phyloP scores from a whole-genome alignment of 2,797 vertebrate genomes.

The Jordanella pulchra region DNA sequence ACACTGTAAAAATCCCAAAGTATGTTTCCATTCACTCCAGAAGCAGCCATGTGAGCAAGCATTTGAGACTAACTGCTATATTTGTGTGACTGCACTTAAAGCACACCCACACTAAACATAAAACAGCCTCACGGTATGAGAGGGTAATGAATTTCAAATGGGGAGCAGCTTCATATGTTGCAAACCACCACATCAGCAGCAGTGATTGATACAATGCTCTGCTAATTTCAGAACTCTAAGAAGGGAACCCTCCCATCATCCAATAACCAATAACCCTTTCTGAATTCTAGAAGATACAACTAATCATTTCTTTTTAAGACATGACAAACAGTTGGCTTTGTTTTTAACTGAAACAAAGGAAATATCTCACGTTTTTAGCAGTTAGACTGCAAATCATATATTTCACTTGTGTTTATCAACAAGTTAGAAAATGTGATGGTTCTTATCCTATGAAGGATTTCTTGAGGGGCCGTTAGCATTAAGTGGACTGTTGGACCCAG shows the following conservation, averaged over 20 bases:
- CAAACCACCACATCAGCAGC: constrained; percentile 27
- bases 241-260: constrained; percentile 6
- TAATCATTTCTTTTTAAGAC: neutral
- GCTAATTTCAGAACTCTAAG: constrained; percentile 15
- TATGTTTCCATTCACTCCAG: constrained; percentile 25
- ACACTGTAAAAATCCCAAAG: constrained; percentile 18
- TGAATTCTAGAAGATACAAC: neutral
- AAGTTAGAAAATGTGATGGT: constrained; percentile 40
- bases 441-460: constrained; percentile 54
- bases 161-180: constrained; percentile 43
- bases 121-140: constrained; percentile 51
- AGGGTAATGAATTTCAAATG: constrained; percentile 47
- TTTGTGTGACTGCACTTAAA: constrained; percentile 57
- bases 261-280: constrained; percentile 4
- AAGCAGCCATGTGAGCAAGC: constrained; percentile 15
- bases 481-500: constrained; percentile 56
- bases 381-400: constrained; percentile 12
- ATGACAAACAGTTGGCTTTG: constrained; percentile 8
- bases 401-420: constrained; percentile 26
- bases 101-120: constrained; percentile 51
- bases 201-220: constrained; percentile 29
- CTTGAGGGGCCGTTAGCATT: constrained; percentile 41
- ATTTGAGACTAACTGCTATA: constrained; percentile 51
- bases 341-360: constrained; percentile 42
- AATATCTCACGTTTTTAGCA: constrained; percentile 25